Evolutionary conservation across 1,140 invertebrate species (phyloP).

Genomic region (Cryptotermes secundus): DNA sequence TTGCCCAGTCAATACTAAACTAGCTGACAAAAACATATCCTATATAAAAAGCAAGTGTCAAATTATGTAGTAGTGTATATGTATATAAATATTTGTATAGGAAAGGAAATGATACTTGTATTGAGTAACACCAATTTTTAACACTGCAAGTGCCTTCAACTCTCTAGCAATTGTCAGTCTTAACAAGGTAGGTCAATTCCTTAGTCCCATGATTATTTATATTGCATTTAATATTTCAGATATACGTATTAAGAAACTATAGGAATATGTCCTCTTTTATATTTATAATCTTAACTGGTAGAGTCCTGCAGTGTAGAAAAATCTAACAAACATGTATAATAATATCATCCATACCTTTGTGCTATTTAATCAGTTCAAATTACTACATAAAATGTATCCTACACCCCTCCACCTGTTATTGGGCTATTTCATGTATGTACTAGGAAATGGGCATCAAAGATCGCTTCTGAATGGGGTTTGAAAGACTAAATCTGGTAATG

Average conservation of each 20-base stretch:
- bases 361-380: slow-evolving; percentile 8
- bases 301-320: background rate
- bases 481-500: slow-evolving; percentile 15
- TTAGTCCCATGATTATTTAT: background rate
- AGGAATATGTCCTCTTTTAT: background rate
- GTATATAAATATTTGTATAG: background rate
- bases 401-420: background rate
- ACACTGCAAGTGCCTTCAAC: slow-evolving; percentile 8
- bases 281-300: background rate
- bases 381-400: background rate
- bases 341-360: background rate
- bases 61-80: background rate
- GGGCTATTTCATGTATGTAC: background rate
- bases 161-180: slow-evolving; percentile 16
- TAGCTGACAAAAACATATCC: background rate
- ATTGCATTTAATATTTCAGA: background rate
- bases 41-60: background rate
- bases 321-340: slow-evolving; percentile 18
- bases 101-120: background rate
- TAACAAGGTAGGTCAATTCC: slow-evolving; percentile 9
- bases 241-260: slow-evolving; percentile 16
- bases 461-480: background rate
- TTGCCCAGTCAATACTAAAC: background rate
- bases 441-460: background rate
- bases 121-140: background rate